Evolutionary conservation across 1,140 invertebrate genomes (phyloP).

Genomic region (Diorhabda carinulata): DNA sequence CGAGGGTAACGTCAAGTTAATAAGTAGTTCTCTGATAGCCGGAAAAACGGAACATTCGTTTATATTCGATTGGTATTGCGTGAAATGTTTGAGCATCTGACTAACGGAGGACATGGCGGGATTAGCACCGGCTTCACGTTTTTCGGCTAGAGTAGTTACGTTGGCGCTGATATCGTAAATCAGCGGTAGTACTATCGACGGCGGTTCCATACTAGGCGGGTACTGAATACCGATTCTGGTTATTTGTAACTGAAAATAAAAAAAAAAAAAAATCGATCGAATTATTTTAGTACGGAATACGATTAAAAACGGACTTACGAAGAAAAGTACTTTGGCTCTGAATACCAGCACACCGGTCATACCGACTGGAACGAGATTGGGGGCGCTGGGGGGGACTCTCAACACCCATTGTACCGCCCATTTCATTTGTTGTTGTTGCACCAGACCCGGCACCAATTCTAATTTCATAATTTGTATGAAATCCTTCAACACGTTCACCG

Average conservation of each 20-base stretch:
- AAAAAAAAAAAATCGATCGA: too few species aligned
- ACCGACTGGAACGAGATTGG: slow-evolving; percentile 79
- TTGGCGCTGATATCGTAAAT: slow-evolving; percentile 86
- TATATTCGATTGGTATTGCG: slow-evolving; percentile 53
- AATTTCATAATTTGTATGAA: slow-evolving; percentile 86
- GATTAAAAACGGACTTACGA: slow-evolving; percentile 59
- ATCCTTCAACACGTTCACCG: slow-evolving; percentile 82
- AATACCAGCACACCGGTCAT: slow-evolving; percentile 78
- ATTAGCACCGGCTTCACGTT: slow-evolving; percentile 59
- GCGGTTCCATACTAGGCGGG: slow-evolving; percentile 63
- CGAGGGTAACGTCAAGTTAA: slow-evolving; percentile 68
- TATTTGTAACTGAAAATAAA: slow-evolving; percentile 68
- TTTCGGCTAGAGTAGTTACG: slow-evolving; percentile 79
- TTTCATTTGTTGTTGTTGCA: slow-evolving; percentile 59
- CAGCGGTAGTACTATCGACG: slow-evolving; percentile 78
- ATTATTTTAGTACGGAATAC: too few species aligned
- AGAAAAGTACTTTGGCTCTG: slow-evolving; percentile 84
- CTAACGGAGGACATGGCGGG: slow-evolving; percentile 62
- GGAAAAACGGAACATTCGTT: slow-evolving; percentile 83
- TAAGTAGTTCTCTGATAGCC: slow-evolving; percentile 78
- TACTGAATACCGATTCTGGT: slow-evolving; percentile 66
- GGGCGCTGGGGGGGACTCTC: slow-evolving; percentile 80
- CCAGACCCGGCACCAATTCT: slow-evolving; percentile 67
- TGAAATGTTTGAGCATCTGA: slow-evolving; percentile 62
- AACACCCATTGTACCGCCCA: slow-evolving; percentile 90